Base-by-base conservation (phyloP, 2,888 invertebrate genomes). In the Pseudococcus longispinus region DNA sequence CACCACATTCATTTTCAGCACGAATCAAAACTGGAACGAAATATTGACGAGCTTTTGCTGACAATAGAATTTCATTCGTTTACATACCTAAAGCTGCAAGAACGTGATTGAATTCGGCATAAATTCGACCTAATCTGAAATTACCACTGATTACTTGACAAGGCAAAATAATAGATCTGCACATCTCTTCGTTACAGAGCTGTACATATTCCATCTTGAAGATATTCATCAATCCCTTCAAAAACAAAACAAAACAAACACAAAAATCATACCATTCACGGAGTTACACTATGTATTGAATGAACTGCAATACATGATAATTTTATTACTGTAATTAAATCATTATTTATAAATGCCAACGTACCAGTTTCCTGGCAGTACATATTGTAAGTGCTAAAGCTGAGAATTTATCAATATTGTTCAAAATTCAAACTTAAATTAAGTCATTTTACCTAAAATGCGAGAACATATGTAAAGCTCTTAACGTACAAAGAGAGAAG, bases 401-500 rank as follows among this genome's bases (percentile, higher is more conserved):
- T 80, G 77, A 80, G 77, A 80, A 80, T 80, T 80, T 80, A 80
- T 42, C 37, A 37, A 80, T 80, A 80, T 80, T 80, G 77, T 80
- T 80, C 77, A 80, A 80, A 60, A 80, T 20, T 80, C 77, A 80
- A 60, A 80, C 77, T 80, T 80, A 80, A 80, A 80, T 80, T 80
- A 80, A 80, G 55, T 83, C 83, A 83, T 83, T 83, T 83, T 55
- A 83, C 83, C 51, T 42, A 55, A 70, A 42, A 84, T 55, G 51
- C 83, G 83, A 83, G n/a, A 83, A 55, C 37, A 84, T 42, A 55
- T 42, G 60, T n/a, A 37, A 84, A 84, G 84, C 84, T 55, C 84
- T 84, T 84, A 84, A 65, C 77, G 77, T 80, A 80, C 44, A 83
- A 83, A 44, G 55, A 32, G 20, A 46, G 44, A 55, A 60, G n/a